Base-by-base conservation (phyloP, 2,888 invertebrate genomes). In the Cephus rjabovi region DNA sequence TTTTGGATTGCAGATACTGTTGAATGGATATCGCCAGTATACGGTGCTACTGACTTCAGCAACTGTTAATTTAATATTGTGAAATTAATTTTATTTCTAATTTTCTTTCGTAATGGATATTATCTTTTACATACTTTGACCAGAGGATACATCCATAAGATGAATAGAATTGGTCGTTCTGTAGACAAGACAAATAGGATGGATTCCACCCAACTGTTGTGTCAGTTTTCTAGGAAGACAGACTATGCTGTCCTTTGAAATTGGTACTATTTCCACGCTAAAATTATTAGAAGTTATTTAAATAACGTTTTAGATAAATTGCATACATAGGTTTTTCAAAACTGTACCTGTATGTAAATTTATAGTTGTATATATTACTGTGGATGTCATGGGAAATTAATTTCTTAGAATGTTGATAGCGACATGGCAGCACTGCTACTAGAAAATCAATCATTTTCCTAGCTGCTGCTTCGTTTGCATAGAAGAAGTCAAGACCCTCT, bases 401-500 rank as follows among this genome's bases (percentile, higher is more conserved):
- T 88, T 98, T 98, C 92, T 99, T 98, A 0, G 99, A 98, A 88
- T 97, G 96, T 84, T 96, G 95, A 88, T 95, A 95, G 88, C 96
- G 96, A 86, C 97, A 96, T 0, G 99, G 99, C 77, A 99, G 94
- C 84, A 98, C 96, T 9, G 97, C 94, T 80, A 94, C 93, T 12
- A 99, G 92, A 89, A 99, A 99, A 87, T 99, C 98, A 0, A 98
- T 95, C 95, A 99, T 95, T 93, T 98, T 99, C 35, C 98, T 94
- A 0, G 99, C 98, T 90, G 97, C 95, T 81, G 96, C 95, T 92
- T 98, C 98, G 82, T 95, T 95, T 3, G 96, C 93, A 90, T 96
- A 99, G 92, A 95, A 99, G 91, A 99, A 99, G 92, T 99, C 99
- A 75, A 99, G 92, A 12, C 99, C 99, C 91, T 97, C 98, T 95